phyloP scores from a whole-genome alignment of 1,140 invertebrate genomes.

The Mylabris phalerata region DNA sequence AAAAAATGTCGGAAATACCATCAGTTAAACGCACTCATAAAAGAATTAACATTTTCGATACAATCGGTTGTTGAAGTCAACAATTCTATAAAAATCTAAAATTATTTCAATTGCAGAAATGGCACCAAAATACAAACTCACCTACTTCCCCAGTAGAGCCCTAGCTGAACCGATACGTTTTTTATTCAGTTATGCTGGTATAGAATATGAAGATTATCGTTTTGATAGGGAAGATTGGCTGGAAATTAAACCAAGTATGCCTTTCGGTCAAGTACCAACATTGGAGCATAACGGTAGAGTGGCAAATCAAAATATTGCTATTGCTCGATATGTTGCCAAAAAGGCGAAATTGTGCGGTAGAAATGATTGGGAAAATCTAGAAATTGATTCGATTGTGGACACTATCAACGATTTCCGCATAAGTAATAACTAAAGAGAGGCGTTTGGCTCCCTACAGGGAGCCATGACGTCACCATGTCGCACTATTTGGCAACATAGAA shows the following conservation, averaged over 20 bases:
- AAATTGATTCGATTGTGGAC: slow-evolving; percentile 57
- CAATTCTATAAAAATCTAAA: background rate
- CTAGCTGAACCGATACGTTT: slow-evolving; percentile 67
- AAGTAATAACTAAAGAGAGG: slow-evolving; percentile 18
- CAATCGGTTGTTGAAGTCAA: too few species aligned
- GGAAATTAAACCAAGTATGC: slow-evolving; percentile 50
- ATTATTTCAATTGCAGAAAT: slow-evolving; percentile 13
- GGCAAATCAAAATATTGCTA: slow-evolving; percentile 59
- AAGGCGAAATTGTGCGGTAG: slow-evolving; percentile 55
- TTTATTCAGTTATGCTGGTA: slow-evolving; percentile 59
- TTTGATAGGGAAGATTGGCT: slow-evolving; percentile 53
- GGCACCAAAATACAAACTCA: slow-evolving; percentile 51
- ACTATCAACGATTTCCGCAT: slow-evolving; percentile 47
- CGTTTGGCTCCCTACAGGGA: too few species aligned
- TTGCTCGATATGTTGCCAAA: slow-evolving; percentile 62
- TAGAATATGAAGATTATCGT: slow-evolving; percentile 64
- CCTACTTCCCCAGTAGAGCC: slow-evolving; percentile 62
- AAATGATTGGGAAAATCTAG: slow-evolving; percentile 55
- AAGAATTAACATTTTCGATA: too few species aligned
- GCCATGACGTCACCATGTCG: too few species aligned
- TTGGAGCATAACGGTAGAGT: slow-evolving; percentile 62
- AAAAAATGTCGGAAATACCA: background rate
- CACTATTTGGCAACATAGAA: too few species aligned
- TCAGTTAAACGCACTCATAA: too few species aligned
- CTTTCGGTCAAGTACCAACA: slow-evolving; percentile 66